Evolutionary conservation across 2,113 vertebrate species (phyloP), one percentile per base, ranked within the genome.

Genomic region (Poeciliopsis occidentalis): DNA sequence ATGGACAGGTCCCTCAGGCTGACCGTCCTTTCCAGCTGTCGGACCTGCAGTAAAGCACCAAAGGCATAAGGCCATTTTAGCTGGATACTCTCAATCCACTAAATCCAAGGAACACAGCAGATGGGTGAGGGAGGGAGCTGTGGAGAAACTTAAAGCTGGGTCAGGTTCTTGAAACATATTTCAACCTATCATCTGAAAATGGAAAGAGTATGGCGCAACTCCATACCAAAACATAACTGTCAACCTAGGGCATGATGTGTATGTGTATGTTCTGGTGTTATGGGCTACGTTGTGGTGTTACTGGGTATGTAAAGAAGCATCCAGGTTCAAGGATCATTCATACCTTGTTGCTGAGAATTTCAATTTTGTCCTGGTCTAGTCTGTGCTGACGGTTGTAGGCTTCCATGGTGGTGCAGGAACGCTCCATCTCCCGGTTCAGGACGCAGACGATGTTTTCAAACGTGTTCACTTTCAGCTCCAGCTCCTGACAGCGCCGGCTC

Each of bases 381-480:
- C 94, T 94, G 41, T 97, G 97, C 41, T 98, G 98, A 17, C 95
- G 95, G 77, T 95, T 95, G 60, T 95, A 96, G 30, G 97, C 97
- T 87, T 98, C 97, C 0, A 96, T 95, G 0, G 95, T 95, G 79
- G 96, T 87, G 19, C 96, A 95, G 17, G 95, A 96, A 68, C 96
- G 89, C 86, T 99, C 97, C 92, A 99, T 96, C 88, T 99, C 98
- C 3, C 96, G 94, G 88, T 99, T 99, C 30, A 99, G 96, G 75
- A 99, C 97, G 0, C 97, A 98, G 8, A 98, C 96, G 0, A 99
- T 99, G 93, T 99, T 98, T 93, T 99, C 98, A 1, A 99, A 97
- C 3, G 97, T 98, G 86, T 91, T 88, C 0, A 95, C 95, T 86
- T 98, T 98, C 76, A 95, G 93, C 88, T 98, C 97, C 30, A 99